Conservation (phyloP, 2,113 vertebrate species). For the Cairina moschata region DNA sequence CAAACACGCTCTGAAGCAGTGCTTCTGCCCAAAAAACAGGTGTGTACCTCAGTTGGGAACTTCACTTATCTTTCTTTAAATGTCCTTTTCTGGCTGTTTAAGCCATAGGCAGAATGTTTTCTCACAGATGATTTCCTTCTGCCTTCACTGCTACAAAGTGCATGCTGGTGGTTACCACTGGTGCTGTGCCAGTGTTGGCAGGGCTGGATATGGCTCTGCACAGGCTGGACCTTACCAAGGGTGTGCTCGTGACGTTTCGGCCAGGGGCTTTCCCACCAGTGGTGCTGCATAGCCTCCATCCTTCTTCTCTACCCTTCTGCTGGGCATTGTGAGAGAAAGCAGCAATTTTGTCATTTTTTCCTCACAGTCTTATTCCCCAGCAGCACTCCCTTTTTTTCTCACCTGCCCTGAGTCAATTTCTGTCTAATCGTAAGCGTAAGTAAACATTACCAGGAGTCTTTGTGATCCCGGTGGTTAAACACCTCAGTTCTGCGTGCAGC, state of each 20-base stretch:
- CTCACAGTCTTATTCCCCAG: background rate
- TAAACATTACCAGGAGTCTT: background rate
- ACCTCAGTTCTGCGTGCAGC: background rate
- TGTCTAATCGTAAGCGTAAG: background rate
- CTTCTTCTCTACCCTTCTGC: background rate
- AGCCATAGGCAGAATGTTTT: fast-evolving
- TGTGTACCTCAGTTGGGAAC: fast-evolving
- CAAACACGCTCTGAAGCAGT: background rate
- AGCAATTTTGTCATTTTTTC: background rate
- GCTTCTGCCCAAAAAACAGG: background rate
- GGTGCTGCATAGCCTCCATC: fast-evolving
- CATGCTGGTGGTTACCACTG: fast-evolving
- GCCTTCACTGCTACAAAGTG: fast-evolving
- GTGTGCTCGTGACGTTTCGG: no score
- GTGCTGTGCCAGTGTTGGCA: fast-evolving
- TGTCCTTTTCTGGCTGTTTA: fast-evolving
- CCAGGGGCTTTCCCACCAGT: background rate
- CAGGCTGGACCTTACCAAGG: background rate
- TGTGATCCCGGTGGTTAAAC: background rate
- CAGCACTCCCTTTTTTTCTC: fast-evolving
- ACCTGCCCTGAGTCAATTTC: fast-evolving
- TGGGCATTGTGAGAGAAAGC: background rate
- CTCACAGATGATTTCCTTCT: fast-evolving
- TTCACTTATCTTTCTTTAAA: background rate
- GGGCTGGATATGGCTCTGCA: background rate